These are phyloP conservation scores for Anoplius nigerrimus DNA, from an alignment of 2,888 invertebrate species.

Conservation along the genomic window DNA sequence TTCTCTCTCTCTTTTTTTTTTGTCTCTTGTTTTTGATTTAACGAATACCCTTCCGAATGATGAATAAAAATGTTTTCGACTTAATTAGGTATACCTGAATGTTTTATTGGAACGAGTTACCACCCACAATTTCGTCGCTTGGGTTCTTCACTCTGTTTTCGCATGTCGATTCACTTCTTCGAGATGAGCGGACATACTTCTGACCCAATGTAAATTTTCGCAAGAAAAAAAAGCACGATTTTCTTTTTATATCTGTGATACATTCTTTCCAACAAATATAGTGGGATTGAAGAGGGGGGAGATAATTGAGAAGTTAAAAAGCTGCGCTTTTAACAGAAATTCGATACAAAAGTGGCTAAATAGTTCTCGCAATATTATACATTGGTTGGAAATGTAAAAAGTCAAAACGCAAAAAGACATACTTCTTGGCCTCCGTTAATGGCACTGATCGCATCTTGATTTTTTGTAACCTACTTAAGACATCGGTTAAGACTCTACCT, in stretches of 20 bases:
- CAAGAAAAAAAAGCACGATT: constrained; percentile 27
- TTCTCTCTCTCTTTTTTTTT: constrained; percentile 16
- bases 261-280: constrained; percentile 24
- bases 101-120: constrained; percentile 40
- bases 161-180: constrained; percentile 59
- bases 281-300: constrained; percentile 24
- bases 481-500: too few species aligned
- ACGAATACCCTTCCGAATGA: constrained; percentile 17
- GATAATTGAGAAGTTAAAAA: constrained; percentile 15
- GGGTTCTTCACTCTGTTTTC: constrained; percentile 32
- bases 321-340: too few species aligned
- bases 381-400: too few species aligned
- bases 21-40: too few species aligned
- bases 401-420: too few species aligned
- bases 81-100: constrained; percentile 39
- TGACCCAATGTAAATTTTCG: constrained; percentile 25
- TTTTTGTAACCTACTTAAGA: too few species aligned
- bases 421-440: too few species aligned
- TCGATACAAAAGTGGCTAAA: too few species aligned
- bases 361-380: too few species aligned
- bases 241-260: constrained; percentile 52
- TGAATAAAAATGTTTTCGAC: constrained; percentile 36
- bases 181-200: constrained; percentile 31
- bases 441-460: too few species aligned
- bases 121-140: constrained; percentile 39